Base-by-base conservation (phyloP, 2,888 invertebrate species). In the Fragum fragum region DNA sequence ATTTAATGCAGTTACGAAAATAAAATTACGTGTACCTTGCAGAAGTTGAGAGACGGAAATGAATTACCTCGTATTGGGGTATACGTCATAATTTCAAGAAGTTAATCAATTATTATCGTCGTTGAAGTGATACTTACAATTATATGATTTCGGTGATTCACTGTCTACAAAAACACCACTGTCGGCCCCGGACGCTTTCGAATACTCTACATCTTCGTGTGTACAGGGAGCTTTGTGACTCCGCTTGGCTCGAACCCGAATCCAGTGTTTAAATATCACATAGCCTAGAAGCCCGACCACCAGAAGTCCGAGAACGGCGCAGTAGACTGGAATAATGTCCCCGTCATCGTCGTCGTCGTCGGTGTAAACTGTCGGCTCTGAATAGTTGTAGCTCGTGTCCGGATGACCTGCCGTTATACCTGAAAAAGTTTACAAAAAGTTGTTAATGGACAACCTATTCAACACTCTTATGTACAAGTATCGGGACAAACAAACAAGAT, bases 311-410 rank as follows among this genome's bases (percentile, higher is more conserved):
- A 94, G 88, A 14, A 92, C 84, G 32, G 93, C 90, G 79, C 94
- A 94, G 84, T 94, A 94, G 23, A 94, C 87, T 14, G 94, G 93
- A 53, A 94, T 93, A 68, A 91, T 87, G 83, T 91, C 88, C 52
- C 90, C 83, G 36, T 84, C 87, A 47, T 84, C 79, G 18, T 86
- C 83, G 28, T 86, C 83, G 29, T 73, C 61, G 14, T 83, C 72
- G 7, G 42, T 55, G 39, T 80, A 77, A 6, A 76, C 68, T 21
- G 78, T 73, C 14, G 83, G 82, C 7, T 70, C 76, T 7, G 79
- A 69, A 21, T 53, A 47, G 74, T 85, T 80, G 36, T 69, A 32
- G 1, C 29, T 57, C 14, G 72, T 69, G 18, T 29, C 63, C 14
- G 63, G 57, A 6, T 68, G 63, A 2, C 84, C 84, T 9, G 78